Base-by-base conservation (phyloP, 2,113 vertebrate species). In the Xiphophorus couchianus region DNA sequence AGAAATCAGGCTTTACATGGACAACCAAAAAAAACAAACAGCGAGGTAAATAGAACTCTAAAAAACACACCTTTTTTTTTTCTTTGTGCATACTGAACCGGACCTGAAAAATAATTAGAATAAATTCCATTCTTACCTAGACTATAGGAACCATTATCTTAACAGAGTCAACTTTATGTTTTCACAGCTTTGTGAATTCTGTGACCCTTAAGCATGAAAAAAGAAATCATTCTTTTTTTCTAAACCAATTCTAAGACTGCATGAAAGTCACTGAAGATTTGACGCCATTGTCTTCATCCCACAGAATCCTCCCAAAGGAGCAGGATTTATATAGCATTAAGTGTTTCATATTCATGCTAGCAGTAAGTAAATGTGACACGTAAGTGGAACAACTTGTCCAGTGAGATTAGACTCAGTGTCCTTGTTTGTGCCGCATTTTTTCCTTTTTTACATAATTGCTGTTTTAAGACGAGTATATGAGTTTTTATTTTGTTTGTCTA, bases 291-390 rank as follows among this genome's bases (percentile, higher is more conserved):
- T 86, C 84, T 89, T 84, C 89, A 87, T 86, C 80, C 64, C 62
- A 0, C 60, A 69, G 60, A 71, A 63, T 19, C 54, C 28, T 86
- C 90, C 90, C 89, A 60, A 4, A 77, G 87, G 90, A 86, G 64
- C 35, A n/a, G 79, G 77, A 85, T 90, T 88, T 84, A 85, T 84
- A 81, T 78, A 85, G 84, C 70, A 71, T 77, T 72, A 58, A 30
- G 71, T 78, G 71, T 71, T 86, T 66, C 42, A 58, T 42, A 84
- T 77, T 85, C 70, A 69, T 17, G 69, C 76, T 83, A 65, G 76
- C 66, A 66, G 77, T 88, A 89, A 93, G 83, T 77, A 86, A 85
- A 85, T 81, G 81, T 88, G 90, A 87, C 85, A 84, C 67, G n/a
- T 54, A 89, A 81, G 28, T 84, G 77, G 84, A 87, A 68, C 73